Conservation (phyloP, 1,140 invertebrate genomes). For the Branchinecta lindahli region DNA sequence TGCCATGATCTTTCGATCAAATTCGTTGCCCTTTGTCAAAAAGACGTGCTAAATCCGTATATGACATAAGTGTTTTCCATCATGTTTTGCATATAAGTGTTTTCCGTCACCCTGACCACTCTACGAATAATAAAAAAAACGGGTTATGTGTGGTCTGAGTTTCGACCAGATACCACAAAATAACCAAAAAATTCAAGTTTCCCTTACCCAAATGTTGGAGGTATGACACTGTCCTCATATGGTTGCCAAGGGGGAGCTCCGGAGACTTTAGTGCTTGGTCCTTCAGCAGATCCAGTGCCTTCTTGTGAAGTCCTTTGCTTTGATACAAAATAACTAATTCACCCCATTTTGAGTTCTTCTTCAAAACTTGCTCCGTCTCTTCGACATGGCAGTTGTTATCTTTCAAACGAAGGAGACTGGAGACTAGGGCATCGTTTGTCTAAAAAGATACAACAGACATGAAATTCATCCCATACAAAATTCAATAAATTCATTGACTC, state of each 20-base stretch:
- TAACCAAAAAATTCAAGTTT: too few relatives aligned
- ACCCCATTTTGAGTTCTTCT: constrained; percentile 68
- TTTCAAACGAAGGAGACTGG: constrained; percentile 64
- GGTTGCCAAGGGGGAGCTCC: constrained; percentile 61
- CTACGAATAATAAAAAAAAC: too few relatives aligned
- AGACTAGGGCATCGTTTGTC: constrained; percentile 87
- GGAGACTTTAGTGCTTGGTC: constrained; percentile 51
- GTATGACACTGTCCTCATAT: constrained; percentile 72
- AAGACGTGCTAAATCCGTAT: too few relatives aligned
- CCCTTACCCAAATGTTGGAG: constrained; percentile 65
- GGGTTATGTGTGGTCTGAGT: too few relatives aligned
- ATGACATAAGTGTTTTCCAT: too few relatives aligned
- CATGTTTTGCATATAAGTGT: too few relatives aligned
- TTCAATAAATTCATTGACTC: constrained; percentile 4
- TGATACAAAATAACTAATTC: constrained; percentile 93
- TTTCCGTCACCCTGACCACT: too few relatives aligned
- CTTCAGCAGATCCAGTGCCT: constrained; percentile 73
- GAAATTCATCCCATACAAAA: background rate
- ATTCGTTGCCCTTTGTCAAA: too few relatives aligned
- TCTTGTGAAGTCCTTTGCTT: constrained; percentile 75
- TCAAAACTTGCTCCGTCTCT: constrained; percentile 77
- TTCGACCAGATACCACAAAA: too few relatives aligned
- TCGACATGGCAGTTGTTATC: constrained; percentile 84
- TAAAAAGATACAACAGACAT: constrained; percentile 32
- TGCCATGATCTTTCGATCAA: too few relatives aligned